Conservation (phyloP, 2,113 vertebrate genomes). For the Zosterops hypoxanthus region DNA sequence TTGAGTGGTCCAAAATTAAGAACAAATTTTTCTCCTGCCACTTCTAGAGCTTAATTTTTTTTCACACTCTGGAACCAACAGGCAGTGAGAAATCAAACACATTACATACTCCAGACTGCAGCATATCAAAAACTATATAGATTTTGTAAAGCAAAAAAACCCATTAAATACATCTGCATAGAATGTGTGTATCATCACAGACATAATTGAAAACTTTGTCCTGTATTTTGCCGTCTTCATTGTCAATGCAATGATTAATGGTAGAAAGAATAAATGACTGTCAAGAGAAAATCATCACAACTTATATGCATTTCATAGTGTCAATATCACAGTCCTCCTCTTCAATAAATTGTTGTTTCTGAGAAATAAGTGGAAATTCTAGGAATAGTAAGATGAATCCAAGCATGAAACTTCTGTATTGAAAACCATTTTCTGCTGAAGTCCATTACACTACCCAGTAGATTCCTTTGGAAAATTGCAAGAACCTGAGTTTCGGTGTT, state of each 20-base stretch:
- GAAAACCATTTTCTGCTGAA: not conserved
- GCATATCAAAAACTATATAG: not conserved
- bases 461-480: not conserved
- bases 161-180: not conserved
- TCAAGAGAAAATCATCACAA: not conserved
- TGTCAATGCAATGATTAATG: not conserved
- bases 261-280: not conserved
- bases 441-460: not conserved
- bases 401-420: not conserved
- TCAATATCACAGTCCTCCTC: not conserved
- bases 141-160: not conserved
- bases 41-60: not conserved
- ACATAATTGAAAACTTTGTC: not conserved
- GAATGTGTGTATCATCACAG: not conserved
- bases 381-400: not conserved
- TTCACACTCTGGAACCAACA: not conserved
- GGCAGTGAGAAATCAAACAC: not conserved
- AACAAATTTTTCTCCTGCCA: not conserved
- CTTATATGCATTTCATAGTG: not conserved
- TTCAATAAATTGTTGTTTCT: not conserved
- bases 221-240: not conserved
- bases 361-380: not conserved
- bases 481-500: rapidly evolving
- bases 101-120: not conserved
- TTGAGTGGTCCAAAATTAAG: not conserved